Percentiles rank a stretch among this genome's conserved stretches.
These are phyloP conservation scores for Vanacampus margaritifer DNA, from an alignment of 2,113 vertebrate species.

Conservation along the genomic window DNA sequence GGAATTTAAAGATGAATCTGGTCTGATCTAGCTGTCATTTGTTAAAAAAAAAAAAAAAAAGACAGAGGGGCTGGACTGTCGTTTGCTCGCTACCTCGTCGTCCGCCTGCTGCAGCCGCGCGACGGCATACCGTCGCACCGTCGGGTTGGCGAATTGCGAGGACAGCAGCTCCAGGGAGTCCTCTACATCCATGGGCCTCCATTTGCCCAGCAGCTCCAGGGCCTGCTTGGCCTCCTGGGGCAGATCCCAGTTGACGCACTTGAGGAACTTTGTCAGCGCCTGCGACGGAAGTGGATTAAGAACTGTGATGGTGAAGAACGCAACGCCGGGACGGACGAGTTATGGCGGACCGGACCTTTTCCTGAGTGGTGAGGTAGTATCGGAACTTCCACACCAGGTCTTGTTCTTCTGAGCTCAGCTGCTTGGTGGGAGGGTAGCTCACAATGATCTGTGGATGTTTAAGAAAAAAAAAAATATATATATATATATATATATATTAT, in stretches of 20 bases:
- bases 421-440: slow-evolving; percentile 96
- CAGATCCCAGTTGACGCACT: slow-evolving; percentile 97
- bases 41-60: too few relatives aligned
- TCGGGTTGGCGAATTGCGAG: slow-evolving; percentile 91
- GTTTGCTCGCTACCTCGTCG: slow-evolving; percentile 81
- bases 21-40: too few relatives aligned
- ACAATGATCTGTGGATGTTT: slow-evolving; percentile 84
- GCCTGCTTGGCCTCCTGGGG: slow-evolving; percentile 97
- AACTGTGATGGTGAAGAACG: not conserved
- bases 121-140: slow-evolving; percentile 89
- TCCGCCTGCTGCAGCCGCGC: slow-evolving; percentile 92
- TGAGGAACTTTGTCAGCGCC: slow-evolving; percentile 97
- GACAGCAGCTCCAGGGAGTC: slow-evolving; percentile 94
- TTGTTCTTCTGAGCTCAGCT: slow-evolving; percentile 93
- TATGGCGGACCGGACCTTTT: slow-evolving; percentile 77
- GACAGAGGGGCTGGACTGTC: too few relatives aligned
- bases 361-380: slow-evolving; percentile 96
- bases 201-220: slow-evolving; percentile 90
- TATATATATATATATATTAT: too few relatives aligned
- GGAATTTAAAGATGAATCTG: not conserved
- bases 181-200: slow-evolving; percentile 99
- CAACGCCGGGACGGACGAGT: too few relatives aligned
- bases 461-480: not conserved
- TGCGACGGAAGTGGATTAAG: slow-evolving; percentile 39
- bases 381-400: slow-evolving; percentile 99